phyloP scores from a whole-genome alignment of 2,797 vertebrate species.

The Enteromius thamalakanensis region DNA sequence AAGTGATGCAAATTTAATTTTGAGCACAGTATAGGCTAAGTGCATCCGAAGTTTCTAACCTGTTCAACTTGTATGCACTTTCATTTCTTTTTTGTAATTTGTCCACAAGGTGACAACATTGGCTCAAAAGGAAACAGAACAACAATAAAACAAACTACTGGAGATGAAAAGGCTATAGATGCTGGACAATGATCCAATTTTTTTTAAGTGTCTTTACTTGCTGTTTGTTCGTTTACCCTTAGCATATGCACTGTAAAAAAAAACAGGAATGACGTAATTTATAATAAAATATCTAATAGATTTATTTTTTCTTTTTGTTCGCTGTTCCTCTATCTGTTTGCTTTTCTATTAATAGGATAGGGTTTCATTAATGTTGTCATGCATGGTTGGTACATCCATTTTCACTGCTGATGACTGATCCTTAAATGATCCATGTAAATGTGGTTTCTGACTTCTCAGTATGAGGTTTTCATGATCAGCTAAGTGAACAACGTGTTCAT shows the following conservation, averaged over 20 bases:
- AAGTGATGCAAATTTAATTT: neutral
- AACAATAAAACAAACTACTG: neutral
- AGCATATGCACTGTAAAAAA: too few relatives aligned
- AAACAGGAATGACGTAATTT: too few relatives aligned
- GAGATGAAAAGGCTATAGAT: neutral
- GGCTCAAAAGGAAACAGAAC: neutral
- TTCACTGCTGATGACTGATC: neutral
- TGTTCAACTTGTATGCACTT: neutral
- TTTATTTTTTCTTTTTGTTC: neutral
- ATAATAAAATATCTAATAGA: neutral
- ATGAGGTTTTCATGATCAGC: neutral
- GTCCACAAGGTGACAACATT: neutral
- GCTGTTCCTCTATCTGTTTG: neutral
- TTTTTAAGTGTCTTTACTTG: too few relatives aligned
- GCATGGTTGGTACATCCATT: neutral
- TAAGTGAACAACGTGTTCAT: neutral
- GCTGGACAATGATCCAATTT: neutral
- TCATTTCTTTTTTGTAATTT: neutral
- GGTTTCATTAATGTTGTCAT: neutral
- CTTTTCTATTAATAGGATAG: neutral
- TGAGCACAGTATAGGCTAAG: neutral
- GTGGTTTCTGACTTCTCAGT: neutral
- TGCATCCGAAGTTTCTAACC: neutral
- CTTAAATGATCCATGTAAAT: neutral
- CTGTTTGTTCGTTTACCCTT: neutral